Conservation (phyloP, 2,797 vertebrate species). For the Alfaro cultratus region DNA sequence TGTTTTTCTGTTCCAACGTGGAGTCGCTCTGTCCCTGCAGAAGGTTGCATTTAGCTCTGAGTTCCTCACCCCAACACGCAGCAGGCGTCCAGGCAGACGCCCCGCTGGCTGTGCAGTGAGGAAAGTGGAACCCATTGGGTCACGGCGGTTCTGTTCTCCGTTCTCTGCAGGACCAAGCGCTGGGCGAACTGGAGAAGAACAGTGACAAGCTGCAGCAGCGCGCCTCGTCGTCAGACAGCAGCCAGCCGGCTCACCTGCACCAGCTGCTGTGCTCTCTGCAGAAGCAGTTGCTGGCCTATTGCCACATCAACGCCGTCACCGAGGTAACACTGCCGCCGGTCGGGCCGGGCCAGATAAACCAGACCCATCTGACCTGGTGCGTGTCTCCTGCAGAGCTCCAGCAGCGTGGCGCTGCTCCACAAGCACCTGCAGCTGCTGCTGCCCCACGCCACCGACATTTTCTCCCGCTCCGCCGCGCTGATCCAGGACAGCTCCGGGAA, state of each 20-base stretch:
- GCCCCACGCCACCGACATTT: slow-evolving; percentile 96
- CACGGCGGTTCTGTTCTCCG: slow-evolving; percentile 11
- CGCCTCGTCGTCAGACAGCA: slow-evolving; percentile 93
- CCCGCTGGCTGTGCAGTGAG: not conserved
- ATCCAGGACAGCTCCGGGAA: slow-evolving; percentile 96
- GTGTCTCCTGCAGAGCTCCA: slow-evolving; percentile 86
- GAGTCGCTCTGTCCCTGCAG: not conserved
- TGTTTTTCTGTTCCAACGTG: too few species aligned
- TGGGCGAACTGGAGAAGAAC: slow-evolving; percentile 98
- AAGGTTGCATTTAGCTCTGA: not conserved
- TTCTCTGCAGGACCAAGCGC: slow-evolving; percentile 90
- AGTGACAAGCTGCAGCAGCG: slow-evolving; percentile 94
- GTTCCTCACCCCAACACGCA: not conserved
- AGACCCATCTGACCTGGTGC: too few species aligned
- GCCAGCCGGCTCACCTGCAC: slow-evolving; percentile 96
- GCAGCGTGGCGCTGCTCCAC: slow-evolving; percentile 95
- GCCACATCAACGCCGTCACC: slow-evolving; percentile 91
- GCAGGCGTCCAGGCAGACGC: not conserved
- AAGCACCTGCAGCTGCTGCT: slow-evolving; percentile 96
- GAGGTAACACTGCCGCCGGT: slow-evolving; percentile 79
- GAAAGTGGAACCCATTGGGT: not conserved
- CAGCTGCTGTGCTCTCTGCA: slow-evolving; percentile 96
- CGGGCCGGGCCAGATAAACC: too few species aligned
- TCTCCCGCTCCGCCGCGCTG: slow-evolving; percentile 90
- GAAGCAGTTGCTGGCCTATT: slow-evolving; percentile 95